Evolutionary conservation across 1,140 invertebrate species (phyloP).

Genomic region (Musca vetustissima): DNA sequence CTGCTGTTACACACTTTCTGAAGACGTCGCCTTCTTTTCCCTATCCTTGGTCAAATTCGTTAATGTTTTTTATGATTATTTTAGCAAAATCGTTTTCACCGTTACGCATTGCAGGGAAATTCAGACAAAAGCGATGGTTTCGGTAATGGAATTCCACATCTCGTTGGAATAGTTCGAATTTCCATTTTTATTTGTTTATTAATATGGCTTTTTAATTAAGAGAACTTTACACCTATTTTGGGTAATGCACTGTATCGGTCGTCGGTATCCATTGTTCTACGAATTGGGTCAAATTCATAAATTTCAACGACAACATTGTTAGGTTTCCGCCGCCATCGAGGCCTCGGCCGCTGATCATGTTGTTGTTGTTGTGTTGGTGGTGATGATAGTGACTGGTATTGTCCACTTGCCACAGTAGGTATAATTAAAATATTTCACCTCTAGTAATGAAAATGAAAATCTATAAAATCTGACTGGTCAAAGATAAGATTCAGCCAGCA

Average conservation of each 20-base stretch:
- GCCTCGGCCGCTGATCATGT: too few species aligned
- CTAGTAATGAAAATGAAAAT: slow-evolving; percentile 1
- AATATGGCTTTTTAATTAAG: slow-evolving; percentile 20
- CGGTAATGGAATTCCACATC: neutral
- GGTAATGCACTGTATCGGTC: neutral
- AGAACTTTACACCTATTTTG: slow-evolving; percentile 15
- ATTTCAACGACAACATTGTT: slow-evolving; percentile 10
- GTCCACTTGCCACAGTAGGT: too few species aligned
- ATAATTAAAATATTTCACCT: slow-evolving; percentile 5
- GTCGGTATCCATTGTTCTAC: neutral
- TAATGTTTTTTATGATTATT: neutral
- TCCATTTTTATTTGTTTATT: slow-evolving; percentile 17
- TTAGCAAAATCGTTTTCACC: neutral
- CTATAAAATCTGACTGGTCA: slow-evolving; percentile 6
- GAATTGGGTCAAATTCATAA: slow-evolving; percentile 21
- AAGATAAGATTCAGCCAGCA: slow-evolving; percentile 12
- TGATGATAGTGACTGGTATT: neutral
- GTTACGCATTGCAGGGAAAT: neutral
- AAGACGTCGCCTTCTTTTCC: neutral
- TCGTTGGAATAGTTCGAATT: neutral
- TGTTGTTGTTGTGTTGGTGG: neutral
- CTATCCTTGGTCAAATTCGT: neutral
- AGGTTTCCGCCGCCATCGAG: neutral
- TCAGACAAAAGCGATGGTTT: neutral
- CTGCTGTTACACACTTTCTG: neutral